These are phyloP conservation scores for Cyanoliseus patagonus DNA, from an alignment of 2,113 vertebrate species.

Conservation along the genomic window DNA sequence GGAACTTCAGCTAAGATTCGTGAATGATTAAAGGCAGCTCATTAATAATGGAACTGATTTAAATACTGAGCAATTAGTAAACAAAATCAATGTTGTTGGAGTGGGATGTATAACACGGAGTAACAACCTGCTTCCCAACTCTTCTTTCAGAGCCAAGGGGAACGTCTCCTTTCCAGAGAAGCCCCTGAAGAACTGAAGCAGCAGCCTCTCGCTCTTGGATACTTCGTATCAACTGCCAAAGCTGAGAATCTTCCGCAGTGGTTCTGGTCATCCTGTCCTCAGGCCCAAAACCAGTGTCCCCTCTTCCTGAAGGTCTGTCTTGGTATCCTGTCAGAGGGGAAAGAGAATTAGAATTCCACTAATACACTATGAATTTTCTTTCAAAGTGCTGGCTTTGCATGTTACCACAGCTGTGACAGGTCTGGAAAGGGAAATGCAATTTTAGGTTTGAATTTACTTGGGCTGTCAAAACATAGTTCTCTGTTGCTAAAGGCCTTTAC, in stretches of 20 bases:
- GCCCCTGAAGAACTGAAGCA: slow-evolving; percentile 96
- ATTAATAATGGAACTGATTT: not conserved
- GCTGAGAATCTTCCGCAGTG: slow-evolving; percentile 94
- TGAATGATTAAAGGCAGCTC: not conserved
- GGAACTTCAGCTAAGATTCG: not conserved
- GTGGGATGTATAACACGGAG: not conserved
- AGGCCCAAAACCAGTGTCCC: slow-evolving; percentile 96
- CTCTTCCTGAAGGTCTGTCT: slow-evolving; percentile 93
- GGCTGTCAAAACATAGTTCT: not conserved
- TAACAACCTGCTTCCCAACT: not conserved
- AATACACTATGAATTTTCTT: not conserved
- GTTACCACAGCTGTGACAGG: not conserved
- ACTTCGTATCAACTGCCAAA: slow-evolving; percentile 97
- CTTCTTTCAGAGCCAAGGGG: slow-evolving; percentile 86
- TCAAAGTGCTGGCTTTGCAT: not conserved
- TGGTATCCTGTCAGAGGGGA: not conserved
- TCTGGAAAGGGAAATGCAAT: not conserved
- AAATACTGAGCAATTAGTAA: not conserved
- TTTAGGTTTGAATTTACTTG: not conserved
- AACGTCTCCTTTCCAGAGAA: slow-evolving; percentile 92
- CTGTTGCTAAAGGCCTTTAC: not conserved
- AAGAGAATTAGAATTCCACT: not conserved
- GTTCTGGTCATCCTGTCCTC: slow-evolving; percentile 98
- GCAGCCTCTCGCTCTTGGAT: slow-evolving; percentile 94
- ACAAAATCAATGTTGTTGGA: not conserved